Evolutionary conservation across 2,113 vertebrate species (phyloP), one percentile per base, ranked within the genome.

Genomic region (Todiramphus saurophagus): DNA sequence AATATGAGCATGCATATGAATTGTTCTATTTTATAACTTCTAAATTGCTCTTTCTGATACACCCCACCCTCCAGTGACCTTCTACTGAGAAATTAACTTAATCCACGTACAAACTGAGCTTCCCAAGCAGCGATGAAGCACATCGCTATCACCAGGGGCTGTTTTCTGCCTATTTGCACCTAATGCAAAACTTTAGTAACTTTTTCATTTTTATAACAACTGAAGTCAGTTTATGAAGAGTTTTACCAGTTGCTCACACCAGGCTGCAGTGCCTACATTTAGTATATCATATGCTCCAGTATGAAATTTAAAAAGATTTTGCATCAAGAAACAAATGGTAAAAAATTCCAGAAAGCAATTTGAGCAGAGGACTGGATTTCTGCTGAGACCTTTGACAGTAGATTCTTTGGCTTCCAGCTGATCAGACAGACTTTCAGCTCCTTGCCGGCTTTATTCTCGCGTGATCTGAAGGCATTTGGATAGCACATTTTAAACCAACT

Each of bases 401-500:
- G 63, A 91, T 67, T 60, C 77, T 59, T 46, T 89, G 72, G 79
- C 53, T 83, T 95, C 90, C 91, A 96, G 88, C 84, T 66, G 79
- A 95, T 91, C 50, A 92, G 90, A 77, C 78, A 96, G 94, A 94
- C 73, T 95, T 92, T 76, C 70, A 90, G 74, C 80, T 97, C 33
- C 67, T 79, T 78, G 79, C 62, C 85, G 86, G 73, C 90, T 96
- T 96, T 95, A 90, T 95, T 97, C 93, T 96, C 16, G 0, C 2
- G 31, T 58, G 89, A 92, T 91, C 44, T 88, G 88, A 93, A 91
- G 80, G 82, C 93, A 78, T 94, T 96, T 84, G 92, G 46, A 73
- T 81, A 96, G 66, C 37, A 90, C 81, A 81, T 94, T 97, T 96
- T 80, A 94, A 97, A 94, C 48, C 93, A 87, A 95, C 92, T 96